These are phyloP conservation scores for Catharus bicknelli DNA, from an alignment of 2,113 vertebrate species.

Conservation along the genomic window DNA sequence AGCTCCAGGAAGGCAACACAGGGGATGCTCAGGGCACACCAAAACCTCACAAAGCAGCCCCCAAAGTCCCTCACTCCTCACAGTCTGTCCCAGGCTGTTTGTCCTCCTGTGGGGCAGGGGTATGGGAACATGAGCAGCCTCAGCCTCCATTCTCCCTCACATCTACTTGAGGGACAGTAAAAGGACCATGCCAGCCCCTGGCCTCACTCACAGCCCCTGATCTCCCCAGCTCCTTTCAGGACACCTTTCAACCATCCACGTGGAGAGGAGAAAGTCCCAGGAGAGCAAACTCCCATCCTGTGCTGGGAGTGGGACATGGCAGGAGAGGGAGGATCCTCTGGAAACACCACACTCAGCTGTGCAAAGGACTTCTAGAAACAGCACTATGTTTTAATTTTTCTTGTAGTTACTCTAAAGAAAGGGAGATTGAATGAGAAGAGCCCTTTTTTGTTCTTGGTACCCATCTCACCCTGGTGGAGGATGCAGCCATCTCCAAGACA, in stretches of 20 bases:
- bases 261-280: background rate
- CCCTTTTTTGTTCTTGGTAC: background rate
- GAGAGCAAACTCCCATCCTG: background rate
- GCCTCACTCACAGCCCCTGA: background rate
- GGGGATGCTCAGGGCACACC: background rate
- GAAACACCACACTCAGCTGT: background rate
- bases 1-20: background rate
- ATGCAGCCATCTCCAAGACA: background rate
- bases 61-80: background rate
- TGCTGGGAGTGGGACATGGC: background rate
- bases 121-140: background rate
- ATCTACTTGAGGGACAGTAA: background rate
- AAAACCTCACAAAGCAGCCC: background rate
- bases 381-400: background rate
- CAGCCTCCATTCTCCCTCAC: background rate
- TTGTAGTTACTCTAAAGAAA: background rate
- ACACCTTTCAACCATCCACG: background rate
- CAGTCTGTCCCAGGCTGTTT: background rate
- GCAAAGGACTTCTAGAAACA: background rate
- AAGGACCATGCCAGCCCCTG: background rate
- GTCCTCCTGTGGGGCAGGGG: rapidly evolving
- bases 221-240: background rate
- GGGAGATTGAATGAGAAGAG: background rate
- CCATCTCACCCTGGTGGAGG: background rate
- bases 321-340: background rate